phyloP scores from a whole-genome alignment of 2,113 vertebrate species.

The Prionailurus viverrinus region DNA sequence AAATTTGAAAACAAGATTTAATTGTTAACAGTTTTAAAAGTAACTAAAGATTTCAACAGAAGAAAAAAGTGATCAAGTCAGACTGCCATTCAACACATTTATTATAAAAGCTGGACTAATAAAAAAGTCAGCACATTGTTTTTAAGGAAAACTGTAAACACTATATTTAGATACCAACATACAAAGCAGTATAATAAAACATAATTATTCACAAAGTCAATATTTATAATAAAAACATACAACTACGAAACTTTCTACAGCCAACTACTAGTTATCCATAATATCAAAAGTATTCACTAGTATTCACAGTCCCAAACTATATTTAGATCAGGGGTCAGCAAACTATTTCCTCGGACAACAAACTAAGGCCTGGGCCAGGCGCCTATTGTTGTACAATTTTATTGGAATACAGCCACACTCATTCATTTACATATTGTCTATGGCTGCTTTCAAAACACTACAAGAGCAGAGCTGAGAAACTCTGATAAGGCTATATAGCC shows the following conservation, averaged over 20 bases:
- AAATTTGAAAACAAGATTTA: constrained; percentile 50
- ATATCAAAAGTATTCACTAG: not conserved
- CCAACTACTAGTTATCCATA: not conserved
- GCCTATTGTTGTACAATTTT: not conserved
- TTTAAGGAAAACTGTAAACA: constrained; percentile 5
- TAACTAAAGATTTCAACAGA: not conserved
- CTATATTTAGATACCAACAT: not conserved
- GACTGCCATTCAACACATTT: not conserved
- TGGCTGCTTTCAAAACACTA: not conserved
- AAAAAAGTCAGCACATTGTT: not conserved
- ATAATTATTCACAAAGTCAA: constrained; percentile 38
- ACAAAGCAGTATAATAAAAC: constrained; percentile 14
- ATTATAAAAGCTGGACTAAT: not conserved
- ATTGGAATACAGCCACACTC: not conserved
- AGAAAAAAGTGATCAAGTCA: constrained; percentile 28
- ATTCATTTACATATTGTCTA: not conserved
- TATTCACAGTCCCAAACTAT: not conserved
- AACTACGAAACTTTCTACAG: not conserved
- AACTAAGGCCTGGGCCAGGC: not conserved
- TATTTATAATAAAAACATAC: constrained; percentile 20
- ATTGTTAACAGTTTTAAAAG: not conserved
- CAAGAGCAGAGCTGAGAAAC: not conserved
- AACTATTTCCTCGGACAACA: not conserved
- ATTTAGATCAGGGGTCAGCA: not conserved
- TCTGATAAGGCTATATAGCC: not conserved